Percentiles rank a stretch among this genome's conserved stretches.
phyloP scores from a whole-genome alignment of 2,113 vertebrate species.

The Trinectes maculatus region DNA sequence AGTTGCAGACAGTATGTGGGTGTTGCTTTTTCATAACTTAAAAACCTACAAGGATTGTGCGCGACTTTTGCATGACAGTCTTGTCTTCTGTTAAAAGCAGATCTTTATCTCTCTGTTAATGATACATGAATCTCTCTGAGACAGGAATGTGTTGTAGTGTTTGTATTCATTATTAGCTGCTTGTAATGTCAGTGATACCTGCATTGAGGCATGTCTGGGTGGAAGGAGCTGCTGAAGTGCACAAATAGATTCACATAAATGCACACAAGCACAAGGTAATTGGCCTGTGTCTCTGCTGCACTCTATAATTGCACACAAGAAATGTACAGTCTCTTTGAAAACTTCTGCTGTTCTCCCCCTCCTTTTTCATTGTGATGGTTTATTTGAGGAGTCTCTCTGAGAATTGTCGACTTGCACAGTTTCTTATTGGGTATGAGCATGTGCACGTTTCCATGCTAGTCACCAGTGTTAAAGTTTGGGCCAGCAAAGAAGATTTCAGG shows the following conservation, averaged over 20 bases:
- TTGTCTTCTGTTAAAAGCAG: neutral
- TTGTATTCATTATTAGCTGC: slow-evolving; percentile 7
- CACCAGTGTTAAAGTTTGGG: neutral
- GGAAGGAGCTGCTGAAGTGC: slow-evolving; percentile 8
- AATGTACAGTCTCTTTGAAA: slow-evolving; percentile 61
- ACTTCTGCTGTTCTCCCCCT: slow-evolving; percentile 33
- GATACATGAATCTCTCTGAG: neutral
- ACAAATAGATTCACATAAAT: slow-evolving; percentile 21
- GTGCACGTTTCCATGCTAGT: too few relatives aligned
- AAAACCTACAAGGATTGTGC: neutral
- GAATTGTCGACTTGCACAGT: slow-evolving; percentile 11
- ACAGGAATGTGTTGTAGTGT: neutral
- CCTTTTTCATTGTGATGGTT: slow-evolving; percentile 36
- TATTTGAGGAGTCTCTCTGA: slow-evolving; percentile 32
- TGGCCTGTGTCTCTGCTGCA: slow-evolving; percentile 35
- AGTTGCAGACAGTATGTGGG: neutral
- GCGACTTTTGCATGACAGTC: neutral
- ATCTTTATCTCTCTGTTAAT: neutral
- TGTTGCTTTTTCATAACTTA: neutral
- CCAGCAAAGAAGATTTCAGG: neutral
- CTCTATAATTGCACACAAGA: slow-evolving; percentile 58
- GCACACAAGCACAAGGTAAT: slow-evolving; percentile 19
- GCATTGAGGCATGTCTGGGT: neutral
- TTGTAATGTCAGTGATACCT: neutral
- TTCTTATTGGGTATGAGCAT: slow-evolving; percentile 4